A percentile compares a stretch with the other conserved stretches of the same genome.
Evolutionary conservation across 1,140 invertebrate genomes (phyloP).

Genomic region (Batillaria attramentaria): DNA sequence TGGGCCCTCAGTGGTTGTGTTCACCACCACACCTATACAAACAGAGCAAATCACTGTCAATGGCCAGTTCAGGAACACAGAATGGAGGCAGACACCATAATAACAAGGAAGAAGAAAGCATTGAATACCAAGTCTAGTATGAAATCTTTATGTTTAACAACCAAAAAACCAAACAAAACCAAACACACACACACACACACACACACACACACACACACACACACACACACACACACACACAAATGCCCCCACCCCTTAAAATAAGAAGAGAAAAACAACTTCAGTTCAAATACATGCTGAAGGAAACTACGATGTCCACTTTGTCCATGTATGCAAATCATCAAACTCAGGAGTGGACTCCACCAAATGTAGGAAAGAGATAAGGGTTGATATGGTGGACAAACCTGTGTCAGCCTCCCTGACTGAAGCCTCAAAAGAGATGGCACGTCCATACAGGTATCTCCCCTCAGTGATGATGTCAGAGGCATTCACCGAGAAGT

Average conservation of each 20-base stretch:
- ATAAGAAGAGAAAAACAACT: not conserved
- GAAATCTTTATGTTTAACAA: no score
- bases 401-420: conserved; percentile 63
- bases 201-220: not conserved
- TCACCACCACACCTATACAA: conserved; percentile 47
- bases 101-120: no score
- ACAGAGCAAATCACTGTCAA: not conserved
- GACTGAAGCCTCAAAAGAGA: conserved; percentile 59
- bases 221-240: not conserved
- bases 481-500: conserved; percentile 49
- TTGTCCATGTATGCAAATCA: no score
- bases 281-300: not conserved
- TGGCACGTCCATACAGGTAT: conserved; percentile 41
- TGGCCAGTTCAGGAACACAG: not conserved
- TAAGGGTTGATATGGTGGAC: no score
- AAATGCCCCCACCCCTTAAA: not conserved
- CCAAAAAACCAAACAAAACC: no score
- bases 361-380: no score
- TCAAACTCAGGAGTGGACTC: no score
- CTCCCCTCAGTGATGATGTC: conserved; percentile 39
- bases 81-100: no score
- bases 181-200: no score
- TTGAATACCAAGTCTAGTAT: no score
- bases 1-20: conserved; percentile 46
- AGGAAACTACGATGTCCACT: not conserved